Base-by-base conservation (phyloP, 2,797 vertebrate species). In the Pangasius mekongensis region DNA sequence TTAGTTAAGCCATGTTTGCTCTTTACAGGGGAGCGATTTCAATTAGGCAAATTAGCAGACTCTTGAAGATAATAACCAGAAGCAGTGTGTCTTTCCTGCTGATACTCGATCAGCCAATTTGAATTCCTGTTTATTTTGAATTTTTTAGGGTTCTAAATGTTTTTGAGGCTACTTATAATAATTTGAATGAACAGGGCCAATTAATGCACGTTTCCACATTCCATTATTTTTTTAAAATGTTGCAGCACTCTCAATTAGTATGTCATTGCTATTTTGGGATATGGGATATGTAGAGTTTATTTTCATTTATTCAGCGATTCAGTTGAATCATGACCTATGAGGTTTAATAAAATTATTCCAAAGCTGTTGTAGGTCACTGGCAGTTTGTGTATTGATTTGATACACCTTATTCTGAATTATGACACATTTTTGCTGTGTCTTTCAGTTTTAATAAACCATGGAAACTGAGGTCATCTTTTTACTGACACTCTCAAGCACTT, bases 391-490 rank as follows among this genome's bases (percentile, higher is more conserved):
- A 2, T 24, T 36, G 9, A 22, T 58, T 81, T 58, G 3, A 13
- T 36, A 13, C 20, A 58, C 27, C 3, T 14, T 74, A 73, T 62
- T 52, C 10, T 88, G n/a, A 66, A 49, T 27, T 36, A 24, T 22
- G 9, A 30, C 39, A 67, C 24, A 27, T 39, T 39, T 76, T 11
- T 47, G 10, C 39, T 16, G 60, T 85, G 16, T 52, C 30, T 30
- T 39, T 74, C 33, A 73, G 58, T 67, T 81, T 77, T 81, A 85
- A 87, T 58, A 86, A 47, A 74, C 33, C 56, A 54, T 13, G n/a
- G 58, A 83, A 33, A 87, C 77, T 83, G 24, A 66, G 73, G 52
- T 56, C 16, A 66, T 86, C 18, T 84, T 87, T 84, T 73, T 71
- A 74, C 47, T 66, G 47, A 66, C 27, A n/a, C 27, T 60, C 67